phyloP scores from a whole-genome alignment of 2,888 invertebrate genomes.

The Lepas anatifera region DNA sequence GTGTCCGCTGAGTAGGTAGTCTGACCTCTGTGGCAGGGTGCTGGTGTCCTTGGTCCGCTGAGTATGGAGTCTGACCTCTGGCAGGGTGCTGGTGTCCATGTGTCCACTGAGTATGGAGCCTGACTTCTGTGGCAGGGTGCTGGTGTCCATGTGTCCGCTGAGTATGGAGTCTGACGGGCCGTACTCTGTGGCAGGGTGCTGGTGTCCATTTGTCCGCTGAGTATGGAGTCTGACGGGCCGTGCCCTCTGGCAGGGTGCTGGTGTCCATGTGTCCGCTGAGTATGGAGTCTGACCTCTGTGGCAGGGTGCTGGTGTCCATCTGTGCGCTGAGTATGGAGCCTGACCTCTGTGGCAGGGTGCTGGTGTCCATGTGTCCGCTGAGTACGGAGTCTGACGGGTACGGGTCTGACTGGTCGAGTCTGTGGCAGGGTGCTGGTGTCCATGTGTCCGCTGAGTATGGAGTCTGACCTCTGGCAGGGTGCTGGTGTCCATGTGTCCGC shows the following conservation, averaged over 20 bases:
- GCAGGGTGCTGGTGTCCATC: constrained; percentile 70
- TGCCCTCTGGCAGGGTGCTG: not conserved
- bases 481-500: constrained; percentile 62
- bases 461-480: not conserved
- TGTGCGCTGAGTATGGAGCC: constrained; percentile 58
- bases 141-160: no score
- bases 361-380: not conserved
- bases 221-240: not conserved
- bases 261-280: not conserved
- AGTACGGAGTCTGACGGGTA: not conserved
- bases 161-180: not conserved
- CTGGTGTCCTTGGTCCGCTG: constrained; percentile 40
- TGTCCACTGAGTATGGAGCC: no score
- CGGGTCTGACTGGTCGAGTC: not conserved
- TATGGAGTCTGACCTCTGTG: constrained; percentile 18
- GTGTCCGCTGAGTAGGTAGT: constrained; percentile 60
- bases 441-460: not conserved
- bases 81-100: not conserved
- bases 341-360: not conserved
- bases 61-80: no score
- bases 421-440: not conserved
- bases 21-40: not conserved
- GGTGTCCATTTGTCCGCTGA: not conserved
- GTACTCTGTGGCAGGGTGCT: no score
- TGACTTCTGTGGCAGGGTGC: not conserved